phyloP scores from a whole-genome alignment of 2,888 invertebrate genomes.

The Macrosiphum euphorbiae region DNA sequence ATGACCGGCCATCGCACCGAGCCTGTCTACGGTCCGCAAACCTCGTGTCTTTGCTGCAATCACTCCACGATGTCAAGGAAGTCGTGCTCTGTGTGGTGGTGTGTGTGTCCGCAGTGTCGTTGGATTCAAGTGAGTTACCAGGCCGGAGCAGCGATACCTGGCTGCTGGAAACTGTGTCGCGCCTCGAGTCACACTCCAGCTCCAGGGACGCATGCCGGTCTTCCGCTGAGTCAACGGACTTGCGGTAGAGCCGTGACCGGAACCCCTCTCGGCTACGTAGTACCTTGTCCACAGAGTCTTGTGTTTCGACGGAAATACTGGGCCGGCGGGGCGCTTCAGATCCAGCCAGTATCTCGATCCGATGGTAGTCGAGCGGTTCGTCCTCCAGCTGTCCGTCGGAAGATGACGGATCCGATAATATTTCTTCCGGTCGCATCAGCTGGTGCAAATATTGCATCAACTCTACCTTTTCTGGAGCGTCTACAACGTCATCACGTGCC shows the following conservation, averaged over 20 bases:
- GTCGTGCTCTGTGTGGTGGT: slow-evolving; percentile 78
- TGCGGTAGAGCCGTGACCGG: slow-evolving; percentile 69
- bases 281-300: slow-evolving; percentile 74
- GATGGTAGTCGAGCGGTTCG: slow-evolving; percentile 60
- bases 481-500: slow-evolving; percentile 68
- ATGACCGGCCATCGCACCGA: slow-evolving; percentile 74
- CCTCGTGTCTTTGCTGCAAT: slow-evolving; percentile 74
- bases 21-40: slow-evolving; percentile 71
- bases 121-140: slow-evolving; percentile 79
- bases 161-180: slow-evolving; percentile 69
- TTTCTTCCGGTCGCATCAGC: neutral
- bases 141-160: slow-evolving; percentile 73
- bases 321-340: slow-evolving; percentile 68
- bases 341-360: slow-evolving; percentile 67
- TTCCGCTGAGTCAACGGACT: slow-evolving; percentile 64
- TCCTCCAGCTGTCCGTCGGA: slow-evolving; percentile 54
- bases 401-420: neutral
- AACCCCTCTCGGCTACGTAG: slow-evolving; percentile 71
- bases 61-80: slow-evolving; percentile 76
- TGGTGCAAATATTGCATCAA: slow-evolving; percentile 17
- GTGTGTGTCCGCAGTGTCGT: slow-evolving; percentile 76
- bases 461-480: slow-evolving; percentile 33
- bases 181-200: slow-evolving; percentile 41
- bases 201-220: slow-evolving; percentile 59
- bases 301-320: slow-evolving; percentile 68